These are phyloP conservation scores for Bombus cullumanus DNA, from an alignment of 1,140 invertebrate genomes.

Conservation along the genomic window DNA sequence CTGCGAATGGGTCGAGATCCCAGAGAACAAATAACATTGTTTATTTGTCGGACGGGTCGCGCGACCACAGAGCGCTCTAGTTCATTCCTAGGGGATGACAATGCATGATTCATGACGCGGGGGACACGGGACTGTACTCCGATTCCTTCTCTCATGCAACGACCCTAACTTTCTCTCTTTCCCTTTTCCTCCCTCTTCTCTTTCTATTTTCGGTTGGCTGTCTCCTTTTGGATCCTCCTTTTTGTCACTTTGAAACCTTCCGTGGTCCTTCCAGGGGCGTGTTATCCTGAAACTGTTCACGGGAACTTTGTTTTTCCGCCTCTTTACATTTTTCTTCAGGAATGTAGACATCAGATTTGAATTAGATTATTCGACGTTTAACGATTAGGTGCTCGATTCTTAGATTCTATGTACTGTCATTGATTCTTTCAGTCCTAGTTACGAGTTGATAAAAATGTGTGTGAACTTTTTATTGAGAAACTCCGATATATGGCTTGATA, in stretches of 20 bases:
- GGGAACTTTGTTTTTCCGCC: neutral
- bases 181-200: constrained; percentile 14
- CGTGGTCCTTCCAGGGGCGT: constrained; percentile 4
- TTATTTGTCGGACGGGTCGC: constrained; percentile 76
- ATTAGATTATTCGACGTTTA: neutral
- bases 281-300: constrained; percentile 41
- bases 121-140: constrained; percentile 67
- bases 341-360: neutral
- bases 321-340: neutral
- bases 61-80: constrained; percentile 63
- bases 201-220: constrained; percentile 26
- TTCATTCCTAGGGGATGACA: constrained; percentile 64
- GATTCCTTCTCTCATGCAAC: constrained; percentile 59
- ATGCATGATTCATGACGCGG: constrained; percentile 80
- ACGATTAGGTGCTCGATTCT: neutral
- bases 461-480: neutral
- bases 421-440: neutral
- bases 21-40: constrained; percentile 78
- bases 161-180: constrained; percentile 14
- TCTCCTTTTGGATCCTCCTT: constrained; percentile 11
- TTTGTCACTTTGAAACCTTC: constrained; percentile 39
- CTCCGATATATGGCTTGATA: neutral
- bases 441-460: neutral
- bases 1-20: constrained; percentile 58
- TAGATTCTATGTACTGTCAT: neutral